Evolutionary conservation across 2,888 invertebrate species (phyloP).

Genomic region (Volucella bombylans): DNA sequence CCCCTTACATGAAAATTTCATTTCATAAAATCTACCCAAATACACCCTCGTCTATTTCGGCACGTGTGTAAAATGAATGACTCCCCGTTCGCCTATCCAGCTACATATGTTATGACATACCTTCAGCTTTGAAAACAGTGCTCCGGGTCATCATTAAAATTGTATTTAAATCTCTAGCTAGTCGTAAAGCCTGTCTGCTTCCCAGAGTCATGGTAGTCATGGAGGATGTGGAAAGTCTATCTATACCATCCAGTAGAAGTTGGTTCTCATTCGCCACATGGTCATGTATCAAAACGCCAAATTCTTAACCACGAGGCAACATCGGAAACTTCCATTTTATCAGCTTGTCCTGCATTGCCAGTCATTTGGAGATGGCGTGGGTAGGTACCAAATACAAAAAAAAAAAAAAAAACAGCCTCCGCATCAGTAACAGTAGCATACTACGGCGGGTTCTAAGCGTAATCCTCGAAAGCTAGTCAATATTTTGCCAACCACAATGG

Average conservation of each 20-base stretch:
- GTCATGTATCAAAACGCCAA: slow-evolving; percentile 33
- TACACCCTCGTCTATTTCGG: background rate
- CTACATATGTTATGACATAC: background rate
- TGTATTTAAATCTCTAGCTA: slow-evolving; percentile 57
- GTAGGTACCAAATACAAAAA: too few relatives aligned
- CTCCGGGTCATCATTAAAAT: slow-evolving; percentile 54
- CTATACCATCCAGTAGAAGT: slow-evolving; percentile 1
- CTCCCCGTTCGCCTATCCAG: slow-evolving; percentile 14
- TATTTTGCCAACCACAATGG: slow-evolving; percentile 10
- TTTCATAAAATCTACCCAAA: slow-evolving; percentile 26
- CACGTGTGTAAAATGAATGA: slow-evolving; percentile 43
- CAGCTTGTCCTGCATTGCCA: background rate
- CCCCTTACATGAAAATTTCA: background rate
- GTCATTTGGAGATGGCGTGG: too few relatives aligned
- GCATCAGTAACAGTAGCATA: background rate
- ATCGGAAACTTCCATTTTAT: slow-evolving; percentile 9
- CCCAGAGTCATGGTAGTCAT: background rate
- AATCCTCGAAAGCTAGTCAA: slow-evolving; percentile 16
- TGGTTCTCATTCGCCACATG: background rate
- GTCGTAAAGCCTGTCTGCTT: slow-evolving; percentile 42
- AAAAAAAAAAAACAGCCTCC: background rate
- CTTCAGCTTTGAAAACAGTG: background rate
- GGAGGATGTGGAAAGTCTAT: slow-evolving; percentile 5
- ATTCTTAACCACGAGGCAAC: slow-evolving; percentile 37
- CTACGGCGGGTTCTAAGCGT: background rate